These are phyloP conservation scores for Dioctria rufipes DNA, from an alignment of 2,888 invertebrate genomes.

Conservation along the genomic window DNA sequence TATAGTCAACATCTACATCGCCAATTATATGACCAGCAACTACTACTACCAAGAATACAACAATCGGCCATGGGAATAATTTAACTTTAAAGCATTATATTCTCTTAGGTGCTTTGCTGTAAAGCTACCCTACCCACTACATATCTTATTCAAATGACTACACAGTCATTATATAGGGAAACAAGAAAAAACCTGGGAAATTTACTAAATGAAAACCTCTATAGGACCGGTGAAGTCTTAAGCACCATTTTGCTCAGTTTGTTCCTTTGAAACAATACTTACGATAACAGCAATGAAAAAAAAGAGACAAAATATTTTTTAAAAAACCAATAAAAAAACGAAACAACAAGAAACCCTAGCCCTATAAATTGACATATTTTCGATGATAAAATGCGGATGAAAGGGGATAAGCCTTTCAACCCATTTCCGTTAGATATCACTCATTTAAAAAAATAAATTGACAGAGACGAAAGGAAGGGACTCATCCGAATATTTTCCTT, in stretches of 20 bases:
- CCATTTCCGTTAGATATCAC: slow-evolving; percentile 42
- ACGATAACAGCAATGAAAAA: slow-evolving; percentile 20
- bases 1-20: too few relatives aligned
- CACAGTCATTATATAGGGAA: too few relatives aligned
- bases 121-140: too few relatives aligned
- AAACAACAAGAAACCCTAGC: slow-evolving; percentile 4
- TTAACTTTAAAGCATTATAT: too few relatives aligned
- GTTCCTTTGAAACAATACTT: slow-evolving; percentile 5
- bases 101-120: too few relatives aligned
- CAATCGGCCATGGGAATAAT: too few relatives aligned
- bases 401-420: slow-evolving; percentile 45
- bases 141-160: too few relatives aligned
- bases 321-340: slow-evolving; percentile 29
- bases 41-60: too few relatives aligned
- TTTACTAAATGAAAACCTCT: too few relatives aligned
- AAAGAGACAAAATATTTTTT: slow-evolving; percentile 12
- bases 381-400: slow-evolving; percentile 39
- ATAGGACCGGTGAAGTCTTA: not conserved
- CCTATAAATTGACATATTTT: slow-evolving; percentile 35
- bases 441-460: slow-evolving; percentile 45
- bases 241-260: not conserved
- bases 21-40: too few relatives aligned
- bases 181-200: too few relatives aligned
- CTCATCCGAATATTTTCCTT: not conserved
- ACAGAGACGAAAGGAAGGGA: slow-evolving; percentile 44